Conservation (phyloP, 1,140 invertebrate species). For the Trigoniulus corallinus region DNA sequence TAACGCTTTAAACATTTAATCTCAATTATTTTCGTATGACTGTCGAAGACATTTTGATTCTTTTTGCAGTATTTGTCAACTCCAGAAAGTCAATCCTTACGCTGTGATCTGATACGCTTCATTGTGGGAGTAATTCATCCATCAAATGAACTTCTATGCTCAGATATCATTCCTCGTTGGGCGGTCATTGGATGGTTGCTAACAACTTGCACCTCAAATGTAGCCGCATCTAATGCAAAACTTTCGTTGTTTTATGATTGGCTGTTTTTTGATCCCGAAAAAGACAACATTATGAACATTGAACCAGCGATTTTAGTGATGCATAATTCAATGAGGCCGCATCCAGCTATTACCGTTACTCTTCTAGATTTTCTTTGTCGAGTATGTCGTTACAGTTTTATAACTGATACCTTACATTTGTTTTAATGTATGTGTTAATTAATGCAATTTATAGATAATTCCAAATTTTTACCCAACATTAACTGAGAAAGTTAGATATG, state of each 20-base stretch:
- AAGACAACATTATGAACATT: conserved; percentile 98
- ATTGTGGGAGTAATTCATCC: conserved; percentile 97
- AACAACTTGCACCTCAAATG: conserved; percentile 85
- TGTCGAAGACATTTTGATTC: too few species aligned
- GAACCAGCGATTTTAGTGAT: conserved; percentile 97
- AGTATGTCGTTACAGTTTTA: conserved; percentile 31
- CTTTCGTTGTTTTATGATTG: conserved; percentile 94
- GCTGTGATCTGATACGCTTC: conserved; percentile 88
- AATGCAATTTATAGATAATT: conserved; percentile 72
- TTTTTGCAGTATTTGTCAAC: conserved; percentile 76
- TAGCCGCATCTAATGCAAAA: conserved; percentile 88
- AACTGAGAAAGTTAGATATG: conserved; percentile 65
- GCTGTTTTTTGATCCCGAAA: conserved; percentile 86
- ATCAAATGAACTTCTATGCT: conserved; percentile 88
- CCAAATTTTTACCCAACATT: conserved; percentile 76
- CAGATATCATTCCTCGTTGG: conserved; percentile 97
- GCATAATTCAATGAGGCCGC: conserved; percentile 90
- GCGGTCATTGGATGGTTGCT: conserved; percentile 96
- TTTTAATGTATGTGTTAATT: too few species aligned
- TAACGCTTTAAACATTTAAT: too few species aligned
- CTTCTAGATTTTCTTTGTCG: conserved; percentile 86
- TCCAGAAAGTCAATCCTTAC: conserved; percentile 81
- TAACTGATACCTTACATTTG: too few species aligned
- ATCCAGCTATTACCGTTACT: conserved; percentile 86
- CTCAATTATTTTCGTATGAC: background rate